Evolutionary conservation across 2,797 vertebrate species (phyloP).

Genomic region (Pangasius sanitwongsei): DNA sequence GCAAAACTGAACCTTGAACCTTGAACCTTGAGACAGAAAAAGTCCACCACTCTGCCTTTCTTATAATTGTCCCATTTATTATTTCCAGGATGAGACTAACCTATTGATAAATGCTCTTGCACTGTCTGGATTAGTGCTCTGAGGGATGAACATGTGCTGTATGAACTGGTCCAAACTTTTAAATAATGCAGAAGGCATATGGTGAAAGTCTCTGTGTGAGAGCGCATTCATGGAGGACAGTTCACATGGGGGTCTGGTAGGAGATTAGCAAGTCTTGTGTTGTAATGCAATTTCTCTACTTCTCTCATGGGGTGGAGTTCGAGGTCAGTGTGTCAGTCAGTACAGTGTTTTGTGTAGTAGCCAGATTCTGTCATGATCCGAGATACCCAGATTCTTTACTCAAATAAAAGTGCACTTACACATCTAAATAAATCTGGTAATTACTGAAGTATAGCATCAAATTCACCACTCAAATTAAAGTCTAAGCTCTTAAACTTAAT

Average conservation of each 20-base stretch:
- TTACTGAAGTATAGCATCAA: neutral
- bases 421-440: neutral
- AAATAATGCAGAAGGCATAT: slow-evolving; percentile 15
- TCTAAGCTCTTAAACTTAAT: neutral
- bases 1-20: neutral
- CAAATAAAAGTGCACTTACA: neutral
- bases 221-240: neutral
- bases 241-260: neutral
- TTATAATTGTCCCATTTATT: neutral
- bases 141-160: neutral
- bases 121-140: neutral
- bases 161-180: neutral
- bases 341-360: neutral
- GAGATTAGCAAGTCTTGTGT: neutral
- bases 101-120: neutral
- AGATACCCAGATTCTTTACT: neutral
- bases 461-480: neutral
- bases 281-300: neutral
- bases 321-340: neutral
- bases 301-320: neutral
- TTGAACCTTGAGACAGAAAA: neutral
- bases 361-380: neutral
- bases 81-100: neutral
- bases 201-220: neutral
- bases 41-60: too few species aligned